A percentile compares a stretch with the other conserved stretches of the same genome.
These are phyloP conservation scores for Phrynosoma blainvillii DNA, from an alignment of 2,113 vertebrate genomes.

Conservation along the genomic window DNA sequence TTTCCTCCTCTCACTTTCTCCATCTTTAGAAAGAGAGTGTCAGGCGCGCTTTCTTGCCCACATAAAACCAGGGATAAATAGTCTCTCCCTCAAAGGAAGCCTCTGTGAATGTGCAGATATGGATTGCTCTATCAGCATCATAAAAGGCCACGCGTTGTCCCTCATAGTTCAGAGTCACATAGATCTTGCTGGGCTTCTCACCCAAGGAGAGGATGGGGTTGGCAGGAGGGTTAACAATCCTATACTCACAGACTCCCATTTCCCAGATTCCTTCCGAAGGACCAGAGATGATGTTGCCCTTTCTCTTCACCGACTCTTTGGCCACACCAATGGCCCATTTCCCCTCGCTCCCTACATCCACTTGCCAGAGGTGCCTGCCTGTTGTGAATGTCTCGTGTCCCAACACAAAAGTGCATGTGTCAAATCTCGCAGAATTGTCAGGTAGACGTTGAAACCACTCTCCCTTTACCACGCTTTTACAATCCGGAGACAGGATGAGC, in stretches of 20 bases:
- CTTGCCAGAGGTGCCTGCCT: background rate
- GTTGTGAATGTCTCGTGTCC: background rate
- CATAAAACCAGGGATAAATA: background rate
- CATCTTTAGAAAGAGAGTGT: background rate
- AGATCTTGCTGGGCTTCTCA: background rate
- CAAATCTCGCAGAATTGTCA: background rate
- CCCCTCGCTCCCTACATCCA: background rate
- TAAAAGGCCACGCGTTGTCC: background rate
- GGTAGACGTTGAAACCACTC: background rate
- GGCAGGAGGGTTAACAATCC: too few species aligned
- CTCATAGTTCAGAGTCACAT: background rate
- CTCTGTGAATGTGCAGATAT: background rate
- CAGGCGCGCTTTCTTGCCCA: fast-evolving
- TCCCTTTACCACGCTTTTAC: background rate
- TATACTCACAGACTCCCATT: background rate
- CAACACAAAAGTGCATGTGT: background rate
- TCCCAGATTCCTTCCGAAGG: background rate
- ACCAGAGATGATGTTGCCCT: fast-evolving
- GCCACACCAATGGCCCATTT: background rate
- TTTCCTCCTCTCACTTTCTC: background rate
- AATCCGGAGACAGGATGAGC: background rate
- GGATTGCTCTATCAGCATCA: background rate
- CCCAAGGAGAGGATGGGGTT: background rate
- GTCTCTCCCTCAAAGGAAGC: background rate
- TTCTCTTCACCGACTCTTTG: background rate